Conservation (phyloP, 2,888 invertebrate genomes). For the Ectemnius lituratus region DNA sequence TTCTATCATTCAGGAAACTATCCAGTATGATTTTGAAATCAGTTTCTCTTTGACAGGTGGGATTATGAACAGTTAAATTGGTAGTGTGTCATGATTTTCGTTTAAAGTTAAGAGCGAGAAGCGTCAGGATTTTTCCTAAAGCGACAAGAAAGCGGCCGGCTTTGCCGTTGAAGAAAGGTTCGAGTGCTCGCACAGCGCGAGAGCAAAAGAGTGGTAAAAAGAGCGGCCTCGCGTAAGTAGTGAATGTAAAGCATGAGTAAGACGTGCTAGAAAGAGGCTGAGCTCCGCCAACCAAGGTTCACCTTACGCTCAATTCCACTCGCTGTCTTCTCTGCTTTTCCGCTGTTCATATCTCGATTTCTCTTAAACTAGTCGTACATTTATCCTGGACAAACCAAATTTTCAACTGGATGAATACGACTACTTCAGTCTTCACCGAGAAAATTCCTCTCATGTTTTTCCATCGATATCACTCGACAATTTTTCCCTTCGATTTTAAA, state of each 20-base stretch:
- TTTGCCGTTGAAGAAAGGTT: constrained; percentile 40
- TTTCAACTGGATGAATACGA: constrained; percentile 23
- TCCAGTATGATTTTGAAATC: too few species aligned
- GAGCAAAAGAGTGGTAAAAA: constrained; percentile 14
- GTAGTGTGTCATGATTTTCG: too few species aligned
- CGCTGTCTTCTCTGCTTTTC: constrained; percentile 22
- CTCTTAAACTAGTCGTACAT: constrained; percentile 44
- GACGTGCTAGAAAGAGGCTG: constrained; percentile 17
- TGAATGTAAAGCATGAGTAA: constrained; percentile 49
- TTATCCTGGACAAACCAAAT: constrained; percentile 61
- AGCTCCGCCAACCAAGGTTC: constrained; percentile 41
- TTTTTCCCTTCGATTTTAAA: background rate
- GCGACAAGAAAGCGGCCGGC: background rate
- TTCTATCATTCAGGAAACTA: too few species aligned
- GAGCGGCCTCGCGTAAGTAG: constrained; percentile 41
- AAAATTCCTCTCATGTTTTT: too few species aligned
- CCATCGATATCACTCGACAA: background rate
- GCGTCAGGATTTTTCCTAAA: background rate
- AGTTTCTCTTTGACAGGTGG: too few species aligned
- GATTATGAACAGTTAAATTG: too few species aligned
- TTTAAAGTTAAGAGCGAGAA: too few species aligned
- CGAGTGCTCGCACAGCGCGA: constrained; percentile 34
- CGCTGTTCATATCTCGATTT: constrained; percentile 8
- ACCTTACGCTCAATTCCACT: constrained; percentile 39
- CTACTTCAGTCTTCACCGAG: too few species aligned